These are phyloP conservation scores for Gerris lacustris DNA, from an alignment of 2,888 invertebrate genomes.

Conservation along the genomic window DNA sequence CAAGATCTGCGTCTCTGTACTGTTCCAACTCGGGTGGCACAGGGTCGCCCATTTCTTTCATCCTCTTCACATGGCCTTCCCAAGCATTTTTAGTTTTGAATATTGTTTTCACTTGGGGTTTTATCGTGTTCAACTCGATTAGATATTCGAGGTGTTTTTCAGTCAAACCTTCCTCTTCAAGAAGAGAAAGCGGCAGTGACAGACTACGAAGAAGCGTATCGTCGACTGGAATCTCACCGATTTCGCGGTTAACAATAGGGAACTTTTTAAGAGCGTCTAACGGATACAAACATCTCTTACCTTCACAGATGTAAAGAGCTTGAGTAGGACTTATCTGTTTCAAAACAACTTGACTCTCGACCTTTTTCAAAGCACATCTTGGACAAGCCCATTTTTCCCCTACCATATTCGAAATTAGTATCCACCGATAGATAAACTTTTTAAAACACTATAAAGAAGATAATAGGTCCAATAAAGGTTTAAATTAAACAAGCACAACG, in stretches of 20 bases:
- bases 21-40: background rate
- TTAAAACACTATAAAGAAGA: too few species aligned
- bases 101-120: background rate
- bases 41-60: background rate
- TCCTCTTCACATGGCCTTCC: background rate
- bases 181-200: background rate
- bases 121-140: background rate
- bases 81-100: background rate
- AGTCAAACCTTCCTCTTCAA: background rate
- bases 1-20: background rate
- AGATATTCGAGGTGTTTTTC: background rate
- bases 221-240: background rate
- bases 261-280: background rate
- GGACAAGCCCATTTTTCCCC: background rate
- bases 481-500: too few species aligned
- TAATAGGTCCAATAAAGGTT: too few species aligned
- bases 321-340: background rate
- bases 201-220: background rate
- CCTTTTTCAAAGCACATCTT: background rate
- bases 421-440: too few species aligned
- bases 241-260: background rate
- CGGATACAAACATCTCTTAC: background rate
- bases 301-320: background rate
- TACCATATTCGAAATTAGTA: too few species aligned
- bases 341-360: background rate